phyloP scores from a whole-genome alignment of 2,888 invertebrate genomes.

The Mythimna vitellina region DNA sequence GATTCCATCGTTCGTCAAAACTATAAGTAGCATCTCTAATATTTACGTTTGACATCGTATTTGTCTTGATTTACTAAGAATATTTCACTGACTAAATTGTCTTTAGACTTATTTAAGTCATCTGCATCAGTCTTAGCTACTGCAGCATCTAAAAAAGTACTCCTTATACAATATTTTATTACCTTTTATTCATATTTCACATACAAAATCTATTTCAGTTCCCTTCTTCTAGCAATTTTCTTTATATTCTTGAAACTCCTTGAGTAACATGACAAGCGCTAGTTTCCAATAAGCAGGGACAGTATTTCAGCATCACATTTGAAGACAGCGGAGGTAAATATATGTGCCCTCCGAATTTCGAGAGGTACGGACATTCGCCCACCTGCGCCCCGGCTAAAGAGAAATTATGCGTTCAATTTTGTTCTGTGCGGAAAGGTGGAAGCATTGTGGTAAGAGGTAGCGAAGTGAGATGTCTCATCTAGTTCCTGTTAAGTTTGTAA shows the following conservation, averaged over 20 bases:
- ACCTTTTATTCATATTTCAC: slow-evolving; percentile 1
- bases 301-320: slow-evolving; percentile 63
- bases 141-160: background rate
- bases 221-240: slow-evolving; percentile 14
- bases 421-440: slow-evolving; percentile 54
- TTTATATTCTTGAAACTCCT: slow-evolving; percentile 15
- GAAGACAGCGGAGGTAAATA: slow-evolving; percentile 59
- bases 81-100: background rate
- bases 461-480: slow-evolving; percentile 28
- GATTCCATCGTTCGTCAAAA: slow-evolving; percentile 1
- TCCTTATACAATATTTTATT: background rate
- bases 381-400: slow-evolving; percentile 75
- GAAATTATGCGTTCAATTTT: slow-evolving; percentile 82
- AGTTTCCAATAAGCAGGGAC: slow-evolving; percentile 62
- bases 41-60: background rate
- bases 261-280: slow-evolving; percentile 49
- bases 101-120: background rate
- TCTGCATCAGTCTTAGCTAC: background rate
- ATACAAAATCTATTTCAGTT: slow-evolving; percentile 27
- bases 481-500: slow-evolving; percentile 21
- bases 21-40: background rate
- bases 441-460: slow-evolving; percentile 35
- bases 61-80: background rate
- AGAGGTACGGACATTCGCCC: slow-evolving; percentile 66
- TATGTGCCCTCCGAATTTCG: slow-evolving; percentile 64